Evolutionary conservation across 2,797 vertebrate genomes (phyloP), one percentile per base, ranked within the genome.

Genomic region (Etheostoma nigrum): DNA sequence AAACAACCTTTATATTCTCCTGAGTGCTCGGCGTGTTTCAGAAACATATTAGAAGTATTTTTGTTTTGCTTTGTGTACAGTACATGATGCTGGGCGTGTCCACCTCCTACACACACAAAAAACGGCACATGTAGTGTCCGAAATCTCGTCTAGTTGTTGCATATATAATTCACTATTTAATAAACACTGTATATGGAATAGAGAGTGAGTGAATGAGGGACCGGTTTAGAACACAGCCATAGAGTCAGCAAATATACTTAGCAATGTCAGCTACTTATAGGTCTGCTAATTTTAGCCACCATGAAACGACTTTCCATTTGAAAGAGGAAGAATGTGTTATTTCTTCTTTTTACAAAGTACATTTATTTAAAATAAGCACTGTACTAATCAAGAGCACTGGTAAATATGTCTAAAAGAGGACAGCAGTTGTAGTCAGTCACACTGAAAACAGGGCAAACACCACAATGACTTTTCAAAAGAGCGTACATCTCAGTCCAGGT

Each of bases 321-420:
- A 60, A 61, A 54, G 49, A 67, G 61, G 54, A 77, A 49, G 13
- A 23, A 13, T 9, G 14, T 21, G 16, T 27, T 65, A 4, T 33
- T 53, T 65, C 21, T 14, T 33, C 25, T 44, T 70, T 55, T 3
- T 23, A 23, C 13, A 45, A 49, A n/a, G 19, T 47, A 47, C 6
- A 21, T 1, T 0, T 16, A 53, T 67, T 40, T 21, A 36, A 62
- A 59, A 42, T 53, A 44, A 60, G 6, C 14, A 1, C 4, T 3
- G 11, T 18, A 0, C 57, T 57, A 11, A 40, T 74, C 5, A 44
- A 6, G 18, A n/a, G 10, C 10, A 7, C 7, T 2, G 12, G 6
- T 45, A 7, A 42, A 40, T 11, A 10, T n/a, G 14, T 67, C n/a
- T 25, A 16, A n/a, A 45, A 47, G 3, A 23, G 53, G 16, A 51